Conservation (phyloP, 2,797 vertebrate species). For the Tolypeutes matacus region DNA sequence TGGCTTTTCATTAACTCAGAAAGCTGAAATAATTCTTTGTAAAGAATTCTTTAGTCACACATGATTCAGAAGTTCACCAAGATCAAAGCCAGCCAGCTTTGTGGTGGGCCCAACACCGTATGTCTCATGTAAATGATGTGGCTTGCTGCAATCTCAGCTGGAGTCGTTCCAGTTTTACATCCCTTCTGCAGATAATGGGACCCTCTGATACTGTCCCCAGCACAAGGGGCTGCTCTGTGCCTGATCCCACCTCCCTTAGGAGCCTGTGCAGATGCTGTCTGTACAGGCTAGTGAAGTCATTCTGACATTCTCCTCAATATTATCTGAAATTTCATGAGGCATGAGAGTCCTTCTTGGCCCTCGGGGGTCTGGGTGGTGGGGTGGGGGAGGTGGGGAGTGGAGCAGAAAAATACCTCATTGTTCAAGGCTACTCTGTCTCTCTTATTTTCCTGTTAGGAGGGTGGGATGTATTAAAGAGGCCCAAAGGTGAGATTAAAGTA, state of each 20-base stretch:
- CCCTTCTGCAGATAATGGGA: slow-evolving; percentile 76
- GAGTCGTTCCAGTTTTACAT: slow-evolving; percentile 73
- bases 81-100: slow-evolving; percentile 84
- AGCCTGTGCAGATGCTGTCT: slow-evolving; percentile 73
- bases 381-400: not conserved
- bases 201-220: slow-evolving; percentile 75
- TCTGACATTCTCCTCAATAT: slow-evolving; percentile 41
- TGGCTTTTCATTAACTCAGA: slow-evolving; percentile 88
- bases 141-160: slow-evolving; percentile 79
- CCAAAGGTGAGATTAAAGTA: slow-evolving; percentile 69
- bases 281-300: slow-evolving; percentile 63
- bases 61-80: slow-evolving; percentile 84
- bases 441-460: slow-evolving; percentile 42
- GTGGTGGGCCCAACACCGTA: slow-evolving; percentile 73
- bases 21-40: slow-evolving; percentile 86
- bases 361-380: not conserved
- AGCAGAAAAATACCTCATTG: slow-evolving; percentile 70
- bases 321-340: slow-evolving; percentile 51
- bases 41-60: slow-evolving; percentile 86
- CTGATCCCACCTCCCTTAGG: slow-evolving; percentile 61
- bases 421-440: slow-evolving; percentile 42
- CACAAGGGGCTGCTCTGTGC: slow-evolving; percentile 75
- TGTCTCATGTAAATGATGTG: slow-evolving; percentile 82
- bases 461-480: slow-evolving; percentile 61
- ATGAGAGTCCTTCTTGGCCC: slow-evolving; percentile 64